Evolutionary conservation across 2,888 invertebrate species (phyloP).

Genomic region (Latheticus oryzae): DNA sequence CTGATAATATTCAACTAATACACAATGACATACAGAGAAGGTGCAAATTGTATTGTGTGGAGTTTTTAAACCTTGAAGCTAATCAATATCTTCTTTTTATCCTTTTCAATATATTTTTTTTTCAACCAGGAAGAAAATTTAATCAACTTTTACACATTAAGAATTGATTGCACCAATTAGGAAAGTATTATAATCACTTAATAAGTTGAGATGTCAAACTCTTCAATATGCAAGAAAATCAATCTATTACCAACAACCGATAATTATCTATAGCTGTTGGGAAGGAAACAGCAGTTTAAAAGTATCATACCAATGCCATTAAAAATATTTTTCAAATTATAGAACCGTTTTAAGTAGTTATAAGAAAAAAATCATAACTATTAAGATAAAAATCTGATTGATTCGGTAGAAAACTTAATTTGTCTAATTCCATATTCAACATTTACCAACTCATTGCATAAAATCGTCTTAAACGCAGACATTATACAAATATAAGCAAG

Average conservation of each 20-base stretch:
- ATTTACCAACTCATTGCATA: conserved; percentile 56
- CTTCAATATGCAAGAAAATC: conserved; percentile 20
- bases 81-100: too few relatives aligned
- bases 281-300: conserved; percentile 25
- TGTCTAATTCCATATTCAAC: conserved; percentile 52
- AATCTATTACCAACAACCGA: conserved; percentile 8
- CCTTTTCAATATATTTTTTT: too few relatives aligned
- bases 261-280: conserved; percentile 16
- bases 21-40: conserved; percentile 42
- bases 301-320: conserved; percentile 9
- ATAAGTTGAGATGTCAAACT: conserved; percentile 23
- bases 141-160: conserved; percentile 22
- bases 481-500: conserved; percentile 59
- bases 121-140: too few relatives aligned
- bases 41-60: conserved; percentile 40
- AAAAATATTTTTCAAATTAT: conserved; percentile 20
- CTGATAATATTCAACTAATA: conserved; percentile 43
- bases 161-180: conserved; percentile 21
- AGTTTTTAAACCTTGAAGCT: too few relatives aligned
- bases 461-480: conserved; percentile 58
- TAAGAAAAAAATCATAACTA: conserved; percentile 13
- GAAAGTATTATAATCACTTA: conserved; percentile 34
- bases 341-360: conserved; percentile 26
- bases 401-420: conserved; percentile 12
- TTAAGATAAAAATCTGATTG: conserved; percentile 15